phyloP scores from a whole-genome alignment of 37 sponge, comb jelly and placozoan species.

The Petrosia ficiformis region DNA sequence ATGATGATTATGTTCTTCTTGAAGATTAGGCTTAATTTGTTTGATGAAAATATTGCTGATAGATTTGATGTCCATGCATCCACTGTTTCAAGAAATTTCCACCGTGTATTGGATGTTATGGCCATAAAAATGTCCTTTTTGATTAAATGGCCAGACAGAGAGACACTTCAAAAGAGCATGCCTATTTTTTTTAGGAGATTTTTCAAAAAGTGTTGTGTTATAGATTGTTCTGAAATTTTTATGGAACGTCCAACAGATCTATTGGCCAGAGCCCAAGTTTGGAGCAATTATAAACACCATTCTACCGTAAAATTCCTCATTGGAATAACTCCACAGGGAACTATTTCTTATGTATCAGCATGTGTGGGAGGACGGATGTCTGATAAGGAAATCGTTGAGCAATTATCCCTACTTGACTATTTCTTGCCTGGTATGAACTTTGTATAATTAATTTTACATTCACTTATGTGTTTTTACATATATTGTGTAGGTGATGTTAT shows the following conservation, averaged over 20 bases:
- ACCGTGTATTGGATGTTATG: not conserved
- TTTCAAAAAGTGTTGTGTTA: constrained; percentile 20
- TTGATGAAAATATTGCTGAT: constrained; percentile 1
- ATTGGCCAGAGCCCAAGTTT: constrained; percentile 38
- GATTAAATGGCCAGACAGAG: constrained; percentile 15
- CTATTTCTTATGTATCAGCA: constrained; percentile 38
- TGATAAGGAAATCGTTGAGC: constrained; percentile 45
- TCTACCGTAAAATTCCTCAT: constrained; percentile 36
- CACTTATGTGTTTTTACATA: not conserved
- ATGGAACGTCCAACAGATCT: constrained; percentile 32
- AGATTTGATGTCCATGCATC: not conserved
- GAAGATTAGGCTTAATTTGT: not conserved
- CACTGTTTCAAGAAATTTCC: not conserved
- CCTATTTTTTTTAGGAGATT: constrained; percentile 11
- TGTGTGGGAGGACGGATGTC: constrained; percentile 49
- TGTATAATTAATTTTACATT: not conserved
- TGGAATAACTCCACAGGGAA: constrained; percentile 52
- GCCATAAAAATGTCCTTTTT: not conserved
- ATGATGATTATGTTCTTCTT: constrained; percentile 1
- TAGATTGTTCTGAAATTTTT: constrained; percentile 3
- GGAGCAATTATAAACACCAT: constrained; percentile 61
- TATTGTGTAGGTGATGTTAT: constrained; percentile 37
- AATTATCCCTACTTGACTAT: constrained; percentile 8
- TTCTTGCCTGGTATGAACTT: constrained; percentile 26
- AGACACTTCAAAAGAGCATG: not conserved